A percentile compares a stretch with the other conserved stretches of the same genome.
These are phyloP conservation scores for Panurus biarmicus DNA, from an alignment of 2,113 vertebrate species.

Conservation along the genomic window DNA sequence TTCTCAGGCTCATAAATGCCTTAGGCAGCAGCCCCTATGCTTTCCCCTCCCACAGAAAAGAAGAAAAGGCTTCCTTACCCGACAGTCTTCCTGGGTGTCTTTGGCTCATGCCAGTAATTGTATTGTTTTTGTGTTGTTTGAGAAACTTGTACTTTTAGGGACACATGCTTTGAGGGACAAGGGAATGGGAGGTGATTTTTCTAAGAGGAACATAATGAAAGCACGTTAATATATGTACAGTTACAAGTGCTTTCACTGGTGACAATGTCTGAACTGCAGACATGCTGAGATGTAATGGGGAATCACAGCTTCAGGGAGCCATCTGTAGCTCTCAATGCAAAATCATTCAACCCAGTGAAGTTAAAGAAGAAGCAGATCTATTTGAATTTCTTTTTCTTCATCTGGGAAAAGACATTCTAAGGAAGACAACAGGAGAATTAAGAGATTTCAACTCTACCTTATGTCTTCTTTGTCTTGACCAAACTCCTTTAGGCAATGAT, in stretches of 20 bases:
- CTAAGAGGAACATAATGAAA: neutral
- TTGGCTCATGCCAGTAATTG: neutral
- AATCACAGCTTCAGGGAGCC: conserved; percentile 4
- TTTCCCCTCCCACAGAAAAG: neutral
- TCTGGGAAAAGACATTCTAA: neutral
- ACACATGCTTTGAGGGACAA: neutral
- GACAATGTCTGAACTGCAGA: neutral
- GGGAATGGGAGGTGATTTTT: neutral
- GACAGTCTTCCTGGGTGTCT: neutral
- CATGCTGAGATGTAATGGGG: conserved; percentile 20
- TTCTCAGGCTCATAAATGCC: neutral
- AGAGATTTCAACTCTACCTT: neutral
- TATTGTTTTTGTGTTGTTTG: neutral
- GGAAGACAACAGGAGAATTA: neutral
- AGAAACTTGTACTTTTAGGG: neutral
- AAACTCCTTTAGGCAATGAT: neutral
- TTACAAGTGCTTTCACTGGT: neutral
- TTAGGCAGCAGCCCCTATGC: neutral
- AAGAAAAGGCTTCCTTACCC: neutral
- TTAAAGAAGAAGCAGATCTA: neutral
- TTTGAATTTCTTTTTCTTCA: neutral
- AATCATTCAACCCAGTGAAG: neutral
- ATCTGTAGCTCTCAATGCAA: conserved; percentile 8
- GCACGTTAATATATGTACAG: neutral
- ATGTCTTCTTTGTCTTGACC: neutral